A percentile compares a stretch with the other conserved stretches of the same genome.
These are phyloP conservation scores for Ammodytes dubius DNA, from an alignment of 2,113 vertebrate species.

Conservation along the genomic window DNA sequence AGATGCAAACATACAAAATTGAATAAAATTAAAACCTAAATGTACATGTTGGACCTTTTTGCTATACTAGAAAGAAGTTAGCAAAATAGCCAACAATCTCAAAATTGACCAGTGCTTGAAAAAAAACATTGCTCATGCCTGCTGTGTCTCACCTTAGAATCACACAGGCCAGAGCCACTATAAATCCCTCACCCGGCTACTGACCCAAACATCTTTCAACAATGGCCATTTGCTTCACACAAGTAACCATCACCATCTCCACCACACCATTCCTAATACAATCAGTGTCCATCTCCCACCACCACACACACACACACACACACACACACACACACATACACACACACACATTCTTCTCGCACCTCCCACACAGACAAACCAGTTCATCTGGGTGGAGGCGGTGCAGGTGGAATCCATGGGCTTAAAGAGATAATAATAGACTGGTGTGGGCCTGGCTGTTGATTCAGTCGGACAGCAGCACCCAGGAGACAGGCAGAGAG, in stretches of 20 bases:
- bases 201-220: constrained; percentile 33
- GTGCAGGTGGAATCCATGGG: constrained; percentile 76
- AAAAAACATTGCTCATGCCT: no score
- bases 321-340: no score
- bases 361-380: constrained; percentile 68
- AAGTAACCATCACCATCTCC: constrained; percentile 29
- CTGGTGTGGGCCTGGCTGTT: constrained; percentile 78
- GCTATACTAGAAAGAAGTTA: no score
- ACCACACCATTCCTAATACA: constrained; percentile 38
- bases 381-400: constrained; percentile 72
- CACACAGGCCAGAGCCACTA: background rate
- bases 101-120: no score
- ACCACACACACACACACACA: no score
- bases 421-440: constrained; percentile 85
- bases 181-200: constrained; percentile 6
- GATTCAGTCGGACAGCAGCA: constrained; percentile 82
- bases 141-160: background rate
- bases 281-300: constrained; percentile 36
- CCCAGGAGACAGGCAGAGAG: constrained; percentile 67
- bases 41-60: no score
- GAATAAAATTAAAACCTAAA: no score
- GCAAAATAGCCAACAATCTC: no score
- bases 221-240: constrained; percentile 29
- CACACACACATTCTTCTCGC: constrained; percentile 7
- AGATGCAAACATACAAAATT: no score